Evolutionary conservation across 2,888 invertebrate genomes (phyloP).

Genomic region (Nemoura dubitans): DNA sequence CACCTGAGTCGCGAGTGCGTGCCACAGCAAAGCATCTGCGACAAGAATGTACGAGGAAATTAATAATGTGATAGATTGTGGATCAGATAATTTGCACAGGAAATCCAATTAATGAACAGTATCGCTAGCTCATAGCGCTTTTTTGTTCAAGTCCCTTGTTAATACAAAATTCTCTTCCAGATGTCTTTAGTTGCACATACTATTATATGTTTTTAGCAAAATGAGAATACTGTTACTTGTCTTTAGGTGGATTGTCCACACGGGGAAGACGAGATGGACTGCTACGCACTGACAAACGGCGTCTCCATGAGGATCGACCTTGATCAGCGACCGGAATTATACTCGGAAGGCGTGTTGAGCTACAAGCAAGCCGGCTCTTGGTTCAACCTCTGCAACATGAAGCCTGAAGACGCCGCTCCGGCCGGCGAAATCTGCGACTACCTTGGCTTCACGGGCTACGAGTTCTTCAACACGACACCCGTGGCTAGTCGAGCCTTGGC

Average conservation of each 20-base stretch:
- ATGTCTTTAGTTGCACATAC: no score
- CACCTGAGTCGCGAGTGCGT: conserved; percentile 72
- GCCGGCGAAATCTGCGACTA: conserved; percentile 71
- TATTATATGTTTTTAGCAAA: no score
- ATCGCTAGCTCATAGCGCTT: no score
- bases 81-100: no score
- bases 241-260: conserved; percentile 67
- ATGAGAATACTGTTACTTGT: neutral
- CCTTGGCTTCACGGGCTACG: conserved; percentile 68
- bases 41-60: conserved; percentile 64
- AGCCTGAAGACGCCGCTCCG: conserved; percentile 57
- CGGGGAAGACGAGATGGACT: conserved; percentile 81
- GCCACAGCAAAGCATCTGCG: conserved; percentile 68
- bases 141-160: no score
- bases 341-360: conserved; percentile 70
- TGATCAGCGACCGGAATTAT: conserved; percentile 69
- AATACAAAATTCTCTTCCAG: no score
- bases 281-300: conserved; percentile 74
- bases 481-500: conserved; percentile 42
- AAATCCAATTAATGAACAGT: no score
- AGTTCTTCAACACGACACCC: conserved; percentile 56
- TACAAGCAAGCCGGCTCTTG: conserved; percentile 70
- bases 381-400: conserved; percentile 70
- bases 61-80: no score
- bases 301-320: conserved; percentile 67